Conservation (phyloP, 2,797 vertebrate species). For the Phalanger gymnotis region DNA sequence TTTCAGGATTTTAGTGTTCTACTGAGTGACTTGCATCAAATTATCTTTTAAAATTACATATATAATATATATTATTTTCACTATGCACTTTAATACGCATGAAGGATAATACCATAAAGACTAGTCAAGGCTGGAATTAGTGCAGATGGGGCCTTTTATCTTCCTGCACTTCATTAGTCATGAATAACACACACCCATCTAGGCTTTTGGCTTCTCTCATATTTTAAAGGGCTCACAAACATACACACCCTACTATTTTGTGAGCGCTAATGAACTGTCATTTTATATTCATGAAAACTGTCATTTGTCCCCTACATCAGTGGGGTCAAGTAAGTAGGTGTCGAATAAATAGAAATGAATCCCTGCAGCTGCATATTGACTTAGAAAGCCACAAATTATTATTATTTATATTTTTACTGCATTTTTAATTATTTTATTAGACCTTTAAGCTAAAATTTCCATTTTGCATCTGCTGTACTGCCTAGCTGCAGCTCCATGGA, state of each 20-base stretch:
- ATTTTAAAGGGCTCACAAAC: conserved; percentile 3
- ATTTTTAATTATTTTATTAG: not conserved
- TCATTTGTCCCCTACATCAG: not conserved
- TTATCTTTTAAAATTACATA: conserved; percentile 5
- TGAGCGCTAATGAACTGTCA: not conserved
- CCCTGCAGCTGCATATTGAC: not conserved
- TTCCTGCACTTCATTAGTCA: not conserved
- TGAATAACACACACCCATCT: conserved; percentile 4
- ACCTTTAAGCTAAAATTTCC: conserved; percentile 17
- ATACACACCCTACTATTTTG: conserved; percentile 13
- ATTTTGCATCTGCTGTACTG: not conserved
- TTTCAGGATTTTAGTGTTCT: conserved; percentile 17
- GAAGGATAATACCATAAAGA: not conserved
- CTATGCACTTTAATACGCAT: not conserved
- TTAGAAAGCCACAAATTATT: not conserved
- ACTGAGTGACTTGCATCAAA: conserved; percentile 14
- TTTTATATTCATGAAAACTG: not conserved
- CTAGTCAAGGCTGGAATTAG: not conserved
- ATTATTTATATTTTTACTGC: not conserved
- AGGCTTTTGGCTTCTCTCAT: not conserved
- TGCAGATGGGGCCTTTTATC: conserved; percentile 25
- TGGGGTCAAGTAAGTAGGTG: not conserved
- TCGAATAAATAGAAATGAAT: not conserved
- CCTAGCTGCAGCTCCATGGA: not conserved
- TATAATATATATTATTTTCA: not conserved